Base-by-base conservation (phyloP, 2,797 vertebrate genomes). In the Lycodopsis pacificus region DNA sequence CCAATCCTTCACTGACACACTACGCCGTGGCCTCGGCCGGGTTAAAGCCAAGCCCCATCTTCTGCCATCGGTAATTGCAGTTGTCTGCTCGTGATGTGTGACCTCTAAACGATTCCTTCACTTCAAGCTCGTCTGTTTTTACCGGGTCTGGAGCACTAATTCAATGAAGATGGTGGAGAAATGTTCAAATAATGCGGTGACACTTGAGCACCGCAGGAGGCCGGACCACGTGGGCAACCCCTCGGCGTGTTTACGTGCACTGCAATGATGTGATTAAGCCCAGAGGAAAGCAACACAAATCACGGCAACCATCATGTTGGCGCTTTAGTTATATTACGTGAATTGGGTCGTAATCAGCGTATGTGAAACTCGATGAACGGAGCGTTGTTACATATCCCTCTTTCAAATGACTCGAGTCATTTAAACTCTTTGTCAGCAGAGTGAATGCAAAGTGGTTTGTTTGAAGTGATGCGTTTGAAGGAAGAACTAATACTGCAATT, bases 1-100 rank as follows among this genome's bases (percentile, higher is more conserved):
- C 64, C 63, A n/a, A 83, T 89, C 75, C 77, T 71, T 90, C 87
- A 84, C 80, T 77, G 86, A 77, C 88, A 77, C 88, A 83, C 73
- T 32, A 49, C 82, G 71, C 49, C 80, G 64, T 7, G 64, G 76
- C 77, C 62, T 68, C 65, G 27, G 78, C 71, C 85, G 25, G 80
- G 74, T 77, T 84, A 56, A 86, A 84, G 71, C 77, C 65, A 1
- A 57, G 20, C 66, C 66, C 84, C 73, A 53, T 88, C 88, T 79
- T 59, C 71, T 73, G 73, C 79, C 79, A 62, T 82, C 81, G 53
- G 75, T 90, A 89, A 89, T 82, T 77, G 83, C 75, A 42, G 66
- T 57, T 68, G 73, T 87, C 84, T 81, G 63, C 71, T 32, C 1
- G 36, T 83, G 87, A 88, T 81, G 79, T 65, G 74, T 58, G 77